Base-by-base conservation (phyloP, 2,888 invertebrate genomes). In the Heteropelma amictum region DNA sequence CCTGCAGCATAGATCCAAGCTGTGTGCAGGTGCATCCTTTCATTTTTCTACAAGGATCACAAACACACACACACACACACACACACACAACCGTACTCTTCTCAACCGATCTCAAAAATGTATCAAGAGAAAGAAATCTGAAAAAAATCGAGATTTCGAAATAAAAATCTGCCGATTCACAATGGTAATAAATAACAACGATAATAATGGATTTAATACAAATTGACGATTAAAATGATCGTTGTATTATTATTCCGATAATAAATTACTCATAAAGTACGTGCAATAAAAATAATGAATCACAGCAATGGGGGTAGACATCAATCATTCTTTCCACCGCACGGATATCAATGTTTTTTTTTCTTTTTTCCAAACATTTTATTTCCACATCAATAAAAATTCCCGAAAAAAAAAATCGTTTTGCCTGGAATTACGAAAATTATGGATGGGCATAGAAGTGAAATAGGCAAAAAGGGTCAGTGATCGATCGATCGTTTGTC, bases 401-500 rank as follows among this genome's bases (percentile, higher is more conserved):
- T 38, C 28, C 40, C 14, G 17, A 8, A 56, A 23, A 33, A 21
- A 47, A 8, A 14, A 42, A 53, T 38, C 26, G 35, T 56, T 56
- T 54, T 51, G 10, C 28, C 6, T 6, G 23, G 26, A 17, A 35
- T 49, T 33, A 38, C 12, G 33, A 35, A 45, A 65, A 58, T 51
- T 65, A 54, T 45, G 60, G 8, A 28, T 47, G 28, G 35, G 63
- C n/a, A 23, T 54, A 38, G 21, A 53, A 10, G n/a, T 38, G 47
- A 21, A 64, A 58, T 14, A 35, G 51, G 63, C 54, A 51, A 33
- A 45, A 58, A 47, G 45, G 64, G 58, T 65, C 58, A 35, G 49
- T 69, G 73, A 73, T 73, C 70, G 74, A 74, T 74, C 70, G 74
- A 69, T 69, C 64, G 23, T 74, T 70, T 58, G 64, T 58, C 58